Evolutionary conservation across 2,888 invertebrate genomes (phyloP).

Genomic region (Chrysopilus asiliformis): DNA sequence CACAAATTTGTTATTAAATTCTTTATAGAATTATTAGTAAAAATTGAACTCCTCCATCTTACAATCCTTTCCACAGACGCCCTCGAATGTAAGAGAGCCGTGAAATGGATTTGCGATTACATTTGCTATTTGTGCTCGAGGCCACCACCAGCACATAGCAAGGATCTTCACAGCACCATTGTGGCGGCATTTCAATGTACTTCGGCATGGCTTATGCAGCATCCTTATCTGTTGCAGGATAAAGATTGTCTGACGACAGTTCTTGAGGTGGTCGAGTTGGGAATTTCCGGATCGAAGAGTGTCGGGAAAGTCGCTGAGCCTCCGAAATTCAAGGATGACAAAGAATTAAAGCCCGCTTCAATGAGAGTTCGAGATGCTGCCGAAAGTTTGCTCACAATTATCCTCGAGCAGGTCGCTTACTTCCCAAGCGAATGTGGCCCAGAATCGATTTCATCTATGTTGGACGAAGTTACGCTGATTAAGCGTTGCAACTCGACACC

Average conservation of each 20-base stretch:
- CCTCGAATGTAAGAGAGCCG: slow-evolving; percentile 78
- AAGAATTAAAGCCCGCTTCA: slow-evolving; percentile 91
- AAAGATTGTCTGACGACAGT: slow-evolving; percentile 86
- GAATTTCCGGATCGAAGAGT: slow-evolving; percentile 90
- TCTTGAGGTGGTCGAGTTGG: slow-evolving; percentile 92
- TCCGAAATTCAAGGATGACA: slow-evolving; percentile 87
- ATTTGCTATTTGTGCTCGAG: slow-evolving; percentile 90
- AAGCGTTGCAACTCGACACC: slow-evolving; percentile 57
- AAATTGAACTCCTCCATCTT: slow-evolving; percentile 35
- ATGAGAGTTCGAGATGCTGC: slow-evolving; percentile 97
- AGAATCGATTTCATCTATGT: slow-evolving; percentile 68
- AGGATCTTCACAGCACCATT: slow-evolving; percentile 87
- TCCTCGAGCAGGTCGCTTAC: slow-evolving; percentile 81
- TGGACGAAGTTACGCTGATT: slow-evolving; percentile 76
- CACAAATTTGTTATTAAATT: too few relatives aligned
- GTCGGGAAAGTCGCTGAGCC: slow-evolving; percentile 76
- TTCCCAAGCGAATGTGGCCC: slow-evolving; percentile 75
- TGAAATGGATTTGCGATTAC: slow-evolving; percentile 97
- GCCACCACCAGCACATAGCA: slow-evolving; percentile 85
- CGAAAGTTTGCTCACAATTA: slow-evolving; percentile 79
- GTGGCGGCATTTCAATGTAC: slow-evolving; percentile 87
- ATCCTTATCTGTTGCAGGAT: slow-evolving; percentile 80
- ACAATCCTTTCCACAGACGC: slow-evolving; percentile 53
- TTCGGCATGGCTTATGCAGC: slow-evolving; percentile 82
- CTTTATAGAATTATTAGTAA: slow-evolving; percentile 33